phyloP scores from a whole-genome alignment of 2,113 vertebrate genomes.

The Xiphophorus hellerii region DNA sequence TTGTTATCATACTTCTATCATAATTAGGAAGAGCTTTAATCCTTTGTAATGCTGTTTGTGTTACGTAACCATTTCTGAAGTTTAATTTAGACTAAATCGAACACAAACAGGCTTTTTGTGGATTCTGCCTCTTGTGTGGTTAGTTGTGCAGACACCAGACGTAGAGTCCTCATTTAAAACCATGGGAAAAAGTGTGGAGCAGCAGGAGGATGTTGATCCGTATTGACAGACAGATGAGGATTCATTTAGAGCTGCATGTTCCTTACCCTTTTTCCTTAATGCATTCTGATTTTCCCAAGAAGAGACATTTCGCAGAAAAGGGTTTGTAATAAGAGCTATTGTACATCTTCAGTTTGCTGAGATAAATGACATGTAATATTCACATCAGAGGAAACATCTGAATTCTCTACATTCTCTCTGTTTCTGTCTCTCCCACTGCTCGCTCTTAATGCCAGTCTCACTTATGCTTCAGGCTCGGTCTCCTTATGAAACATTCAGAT shows the following conservation, averaged over 20 bases:
- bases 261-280: conserved; percentile 3
- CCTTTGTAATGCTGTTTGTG: not conserved
- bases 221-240: conserved; percentile 30
- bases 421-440: conserved; percentile 25
- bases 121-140: conserved; percentile 3
- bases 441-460: conserved; percentile 70
- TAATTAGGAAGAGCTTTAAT: conserved; percentile 22
- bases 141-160: not conserved
- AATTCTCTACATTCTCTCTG: conserved; percentile 34
- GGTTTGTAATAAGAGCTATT: conserved; percentile 35
- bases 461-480: conserved; percentile 70
- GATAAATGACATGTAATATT: conserved; percentile 21
- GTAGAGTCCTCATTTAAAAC: conserved; percentile 15
- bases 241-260: conserved; percentile 25
- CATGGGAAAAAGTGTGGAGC: not conserved
- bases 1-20: not conserved
- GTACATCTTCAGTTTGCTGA: conserved; percentile 29
- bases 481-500: conserved; percentile 74
- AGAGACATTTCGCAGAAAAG: conserved; percentile 23
- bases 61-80: conserved; percentile 1
- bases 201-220: conserved; percentile 22
- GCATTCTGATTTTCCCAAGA: conserved; percentile 13
- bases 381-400: conserved; percentile 39
- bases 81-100: conserved; percentile 7
- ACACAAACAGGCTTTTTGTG: not conserved